Conservation (phyloP, 2,113 vertebrate genomes). For the Empidonax alnorum region DNA sequence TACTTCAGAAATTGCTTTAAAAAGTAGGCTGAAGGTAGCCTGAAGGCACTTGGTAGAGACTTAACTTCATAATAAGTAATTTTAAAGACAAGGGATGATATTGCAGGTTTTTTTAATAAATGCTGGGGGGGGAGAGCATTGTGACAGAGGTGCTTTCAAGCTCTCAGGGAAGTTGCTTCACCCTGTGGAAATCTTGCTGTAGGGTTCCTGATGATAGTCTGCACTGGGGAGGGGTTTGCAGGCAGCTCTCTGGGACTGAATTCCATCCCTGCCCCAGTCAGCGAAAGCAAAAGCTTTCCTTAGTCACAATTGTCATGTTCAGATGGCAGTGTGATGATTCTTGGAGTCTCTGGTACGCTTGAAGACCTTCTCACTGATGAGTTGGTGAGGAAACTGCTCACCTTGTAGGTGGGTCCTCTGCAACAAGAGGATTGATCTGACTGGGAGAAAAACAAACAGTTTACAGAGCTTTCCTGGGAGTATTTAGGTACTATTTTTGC, state of each 20-base stretch:
- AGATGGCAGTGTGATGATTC: accelerated
- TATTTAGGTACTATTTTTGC: neutral
- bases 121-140: neutral
- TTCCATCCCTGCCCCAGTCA: neutral
- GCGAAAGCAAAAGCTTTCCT: neutral
- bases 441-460: neutral
- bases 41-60: neutral
- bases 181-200: neutral
- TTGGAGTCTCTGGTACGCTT: neutral
- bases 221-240: neutral
- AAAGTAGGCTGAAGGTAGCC: neutral
- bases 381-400: neutral
- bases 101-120: neutral
- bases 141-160: neutral
- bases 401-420: neutral
- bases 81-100: neutral
- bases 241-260: neutral
- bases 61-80: neutral
- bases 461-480: neutral
- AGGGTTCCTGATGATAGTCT: neutral
- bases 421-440: neutral
- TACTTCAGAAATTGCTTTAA: neutral
- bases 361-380: neutral
- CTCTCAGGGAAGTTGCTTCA: neutral
- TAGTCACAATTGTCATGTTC: neutral